Evolutionary conservation across 1,140 invertebrate genomes (phyloP).

Genomic region (Coelopa frigida): DNA sequence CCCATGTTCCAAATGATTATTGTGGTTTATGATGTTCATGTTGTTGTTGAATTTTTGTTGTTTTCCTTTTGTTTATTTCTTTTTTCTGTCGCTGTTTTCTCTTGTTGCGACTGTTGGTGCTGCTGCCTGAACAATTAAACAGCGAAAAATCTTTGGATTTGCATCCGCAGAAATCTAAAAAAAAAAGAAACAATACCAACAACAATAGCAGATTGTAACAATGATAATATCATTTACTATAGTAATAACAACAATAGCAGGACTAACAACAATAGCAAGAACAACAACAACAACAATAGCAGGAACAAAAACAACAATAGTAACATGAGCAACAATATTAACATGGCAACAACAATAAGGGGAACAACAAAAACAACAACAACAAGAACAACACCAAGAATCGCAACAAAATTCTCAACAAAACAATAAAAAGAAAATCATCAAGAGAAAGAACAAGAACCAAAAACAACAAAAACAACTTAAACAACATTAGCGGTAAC

Average conservation of each 20-base stretch:
- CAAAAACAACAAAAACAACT: constrained; percentile 5
- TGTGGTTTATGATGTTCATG: too few relatives aligned
- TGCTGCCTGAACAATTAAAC: background rate
- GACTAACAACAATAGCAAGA: background rate
- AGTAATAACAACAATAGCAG: constrained; percentile 8
- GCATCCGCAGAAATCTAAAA: constrained; percentile 2
- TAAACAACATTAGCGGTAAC: constrained; percentile 10
- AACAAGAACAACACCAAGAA: constrained; percentile 8
- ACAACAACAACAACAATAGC: constrained; percentile 6
- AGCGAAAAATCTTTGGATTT: background rate
- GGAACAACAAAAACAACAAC: constrained; percentile 1
- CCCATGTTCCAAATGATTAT: too few relatives aligned
- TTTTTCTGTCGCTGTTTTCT: background rate
- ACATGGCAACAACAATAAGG: constrained; percentile 2
- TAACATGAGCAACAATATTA: background rate
- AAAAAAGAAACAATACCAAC: background rate
- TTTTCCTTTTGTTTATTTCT: constrained; percentile 4
- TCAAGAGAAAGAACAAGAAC: too few relatives aligned
- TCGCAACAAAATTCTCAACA: background rate
- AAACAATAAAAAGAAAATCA: background rate
- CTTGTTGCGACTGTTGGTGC: background rate
- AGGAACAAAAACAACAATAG: background rate
- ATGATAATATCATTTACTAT: background rate
- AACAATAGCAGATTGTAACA: background rate
- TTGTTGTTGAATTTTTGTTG: constrained; percentile 11